Percentiles rank a stretch among this genome's conserved stretches.
Evolutionary conservation across 2,797 vertebrate genomes (phyloP).

Genomic region (Balearica regulorum): DNA sequence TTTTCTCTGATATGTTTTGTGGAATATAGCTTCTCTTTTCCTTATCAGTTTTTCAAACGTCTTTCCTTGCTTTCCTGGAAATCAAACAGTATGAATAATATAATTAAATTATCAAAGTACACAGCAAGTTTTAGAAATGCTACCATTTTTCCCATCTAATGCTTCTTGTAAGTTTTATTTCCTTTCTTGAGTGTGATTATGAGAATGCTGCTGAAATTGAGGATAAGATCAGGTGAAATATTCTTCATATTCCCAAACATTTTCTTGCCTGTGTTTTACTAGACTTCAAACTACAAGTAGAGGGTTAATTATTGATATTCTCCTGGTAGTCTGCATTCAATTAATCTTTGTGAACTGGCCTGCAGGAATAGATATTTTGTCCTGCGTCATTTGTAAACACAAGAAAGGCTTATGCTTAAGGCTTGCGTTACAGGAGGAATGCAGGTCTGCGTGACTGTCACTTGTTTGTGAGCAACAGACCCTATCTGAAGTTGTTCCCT

Average conservation of each 20-base stretch:
- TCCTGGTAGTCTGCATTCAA: background rate
- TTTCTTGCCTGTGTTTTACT: background rate
- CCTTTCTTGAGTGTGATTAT: background rate
- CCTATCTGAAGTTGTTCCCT: background rate
- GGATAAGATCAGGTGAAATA: background rate
- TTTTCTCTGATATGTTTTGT: background rate
- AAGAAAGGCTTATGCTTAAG: background rate
- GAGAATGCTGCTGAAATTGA: background rate
- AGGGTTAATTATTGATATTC: background rate
- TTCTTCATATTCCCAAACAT: background rate
- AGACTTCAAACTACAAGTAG: background rate
- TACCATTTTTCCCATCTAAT: background rate
- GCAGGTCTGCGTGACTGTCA: background rate
- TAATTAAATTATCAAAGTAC: background rate
- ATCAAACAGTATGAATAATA: background rate
- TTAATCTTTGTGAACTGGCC: background rate
- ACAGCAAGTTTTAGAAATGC: background rate
- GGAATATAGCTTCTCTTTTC: background rate
- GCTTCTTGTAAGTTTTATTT: background rate
- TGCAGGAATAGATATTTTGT: background rate
- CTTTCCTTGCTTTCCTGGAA: background rate
- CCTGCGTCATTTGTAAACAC: background rate
- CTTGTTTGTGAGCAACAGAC: background rate
- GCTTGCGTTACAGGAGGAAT: background rate
- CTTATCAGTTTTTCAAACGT: background rate